Evolutionary conservation across 2,888 invertebrate species (phyloP).

Genomic region (Steromphala cineraria): DNA sequence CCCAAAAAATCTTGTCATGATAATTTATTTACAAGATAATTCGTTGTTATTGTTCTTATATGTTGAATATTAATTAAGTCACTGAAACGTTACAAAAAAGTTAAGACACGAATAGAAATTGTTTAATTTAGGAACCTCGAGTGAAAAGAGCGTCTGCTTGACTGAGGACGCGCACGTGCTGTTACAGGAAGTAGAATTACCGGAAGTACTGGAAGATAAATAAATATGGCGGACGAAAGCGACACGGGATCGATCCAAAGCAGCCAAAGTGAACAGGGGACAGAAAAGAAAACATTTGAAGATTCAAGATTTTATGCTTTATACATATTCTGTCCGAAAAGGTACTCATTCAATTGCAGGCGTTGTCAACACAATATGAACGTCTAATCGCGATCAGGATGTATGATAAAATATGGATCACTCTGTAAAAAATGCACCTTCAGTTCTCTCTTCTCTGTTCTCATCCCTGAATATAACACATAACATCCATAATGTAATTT

Average conservation of each 20-base stretch:
- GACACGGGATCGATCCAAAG: conserved; percentile 39
- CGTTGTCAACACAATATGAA: background rate
- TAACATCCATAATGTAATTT: no score
- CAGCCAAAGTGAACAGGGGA: conserved; percentile 29
- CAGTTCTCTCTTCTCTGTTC: no score
- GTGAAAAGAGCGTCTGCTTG: conserved; percentile 5
- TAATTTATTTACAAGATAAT: background rate
- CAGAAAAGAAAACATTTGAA: conserved; percentile 33
- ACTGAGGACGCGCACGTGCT: background rate
- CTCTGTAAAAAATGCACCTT: no score
- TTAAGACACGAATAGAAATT: no score
- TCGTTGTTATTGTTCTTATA: background rate
- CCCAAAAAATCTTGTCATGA: no score
- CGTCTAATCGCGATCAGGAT: no score
- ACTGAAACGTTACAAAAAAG: no score
- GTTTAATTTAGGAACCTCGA: background rate
- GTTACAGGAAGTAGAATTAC: conserved; percentile 11
- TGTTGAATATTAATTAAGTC: background rate
- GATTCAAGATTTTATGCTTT: conserved; percentile 45
- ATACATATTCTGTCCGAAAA: conserved; percentile 44
- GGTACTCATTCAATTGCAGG: conserved; percentile 19
- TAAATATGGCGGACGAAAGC: conserved; percentile 43
- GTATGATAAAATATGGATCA: no score
- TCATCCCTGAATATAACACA: no score
- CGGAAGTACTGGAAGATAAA: background rate